Percentiles rank a stretch among this genome's conserved stretches.
Evolutionary conservation across 2,797 vertebrate genomes (phyloP).

Genomic region (Phalloptychus januarius): DNA sequence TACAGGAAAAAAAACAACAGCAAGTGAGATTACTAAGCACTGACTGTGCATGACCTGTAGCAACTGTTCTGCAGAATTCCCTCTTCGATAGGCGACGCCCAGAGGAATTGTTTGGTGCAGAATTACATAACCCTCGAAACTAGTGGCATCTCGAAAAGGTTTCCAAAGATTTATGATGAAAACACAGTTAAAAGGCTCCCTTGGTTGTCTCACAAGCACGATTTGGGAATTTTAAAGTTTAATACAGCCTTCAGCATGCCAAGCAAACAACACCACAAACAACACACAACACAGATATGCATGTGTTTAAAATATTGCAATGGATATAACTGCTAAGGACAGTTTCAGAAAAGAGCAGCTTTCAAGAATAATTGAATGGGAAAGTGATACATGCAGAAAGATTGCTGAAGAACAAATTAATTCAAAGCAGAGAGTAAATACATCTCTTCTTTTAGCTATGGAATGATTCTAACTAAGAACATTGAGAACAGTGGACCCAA

Average conservation of each 20-base stretch:
- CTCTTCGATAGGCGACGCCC: constrained; percentile 19
- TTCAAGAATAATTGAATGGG: background rate
- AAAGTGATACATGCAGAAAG: background rate
- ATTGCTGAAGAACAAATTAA: background rate
- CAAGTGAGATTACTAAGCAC: background rate
- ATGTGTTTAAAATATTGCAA: constrained; percentile 7
- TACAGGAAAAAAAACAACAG: background rate
- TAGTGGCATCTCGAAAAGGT: constrained; percentile 13
- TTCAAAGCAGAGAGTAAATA: background rate
- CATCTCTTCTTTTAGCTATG: background rate
- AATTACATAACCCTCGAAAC: constrained; percentile 41
- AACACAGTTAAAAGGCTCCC: constrained; percentile 8
- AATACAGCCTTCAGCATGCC: constrained; percentile 11
- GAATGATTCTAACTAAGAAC: background rate
- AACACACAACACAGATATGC: too few relatives aligned
- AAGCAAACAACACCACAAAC: constrained; percentile 22
- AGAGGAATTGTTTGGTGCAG: constrained; percentile 27
- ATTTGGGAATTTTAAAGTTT: constrained; percentile 27
- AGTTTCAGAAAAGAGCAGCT: background rate
- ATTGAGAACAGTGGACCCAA: background rate
- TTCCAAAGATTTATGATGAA: constrained; percentile 12
- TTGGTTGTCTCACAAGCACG: constrained; percentile 21
- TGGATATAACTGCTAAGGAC: background rate
- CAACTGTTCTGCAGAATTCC: background rate
- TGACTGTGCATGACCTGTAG: background rate